Conservation (phyloP, 2,113 vertebrate genomes). For the Speoplatyrhinus poulsoni region DNA sequence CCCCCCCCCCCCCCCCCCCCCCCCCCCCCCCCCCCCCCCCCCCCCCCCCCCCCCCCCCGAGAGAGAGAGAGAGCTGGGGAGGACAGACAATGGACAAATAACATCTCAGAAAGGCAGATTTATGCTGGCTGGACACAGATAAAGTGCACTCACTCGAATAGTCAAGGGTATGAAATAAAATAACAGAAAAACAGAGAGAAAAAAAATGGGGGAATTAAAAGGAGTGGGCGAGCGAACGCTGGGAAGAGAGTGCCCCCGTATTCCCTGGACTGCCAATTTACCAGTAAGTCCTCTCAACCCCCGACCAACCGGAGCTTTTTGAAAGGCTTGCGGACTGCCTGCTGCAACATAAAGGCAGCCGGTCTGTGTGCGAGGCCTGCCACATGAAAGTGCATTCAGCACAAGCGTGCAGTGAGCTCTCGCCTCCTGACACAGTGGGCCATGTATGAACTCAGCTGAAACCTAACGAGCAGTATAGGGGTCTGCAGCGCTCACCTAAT, state of each 20-base stretch:
- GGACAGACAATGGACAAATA: conserved; percentile 62
- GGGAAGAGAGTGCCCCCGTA: conserved; percentile 65
- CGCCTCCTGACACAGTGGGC: conserved; percentile 74
- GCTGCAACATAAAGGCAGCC: conserved; percentile 65
- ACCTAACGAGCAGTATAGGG: conserved; percentile 16
- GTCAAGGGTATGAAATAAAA: conserved; percentile 59
- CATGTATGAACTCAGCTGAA: conserved; percentile 64
- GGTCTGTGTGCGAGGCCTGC: conserved; percentile 66
- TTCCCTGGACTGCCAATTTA: conserved; percentile 78
- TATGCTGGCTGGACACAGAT: conserved; percentile 42
- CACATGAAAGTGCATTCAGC: conserved; percentile 71
- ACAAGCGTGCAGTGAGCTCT: conserved; percentile 42
- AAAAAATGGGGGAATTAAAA: conserved; percentile 69
- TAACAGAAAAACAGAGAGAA: no score
- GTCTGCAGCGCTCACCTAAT: conserved; percentile 25
- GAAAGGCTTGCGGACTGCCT: conserved; percentile 68
- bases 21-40: no score
- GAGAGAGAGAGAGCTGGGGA: neutral
- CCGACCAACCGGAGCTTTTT: conserved; percentile 54
- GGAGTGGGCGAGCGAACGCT: conserved; percentile 61
- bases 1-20: no score
- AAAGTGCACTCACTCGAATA: conserved; percentile 60
- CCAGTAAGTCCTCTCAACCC: conserved; percentile 66
- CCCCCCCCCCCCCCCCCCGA: no score
- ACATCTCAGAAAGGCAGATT: conserved; percentile 61